These are phyloP conservation scores for Alsophila aescularia DNA, from an alignment of 2,888 invertebrate species.

Conservation along the genomic window DNA sequence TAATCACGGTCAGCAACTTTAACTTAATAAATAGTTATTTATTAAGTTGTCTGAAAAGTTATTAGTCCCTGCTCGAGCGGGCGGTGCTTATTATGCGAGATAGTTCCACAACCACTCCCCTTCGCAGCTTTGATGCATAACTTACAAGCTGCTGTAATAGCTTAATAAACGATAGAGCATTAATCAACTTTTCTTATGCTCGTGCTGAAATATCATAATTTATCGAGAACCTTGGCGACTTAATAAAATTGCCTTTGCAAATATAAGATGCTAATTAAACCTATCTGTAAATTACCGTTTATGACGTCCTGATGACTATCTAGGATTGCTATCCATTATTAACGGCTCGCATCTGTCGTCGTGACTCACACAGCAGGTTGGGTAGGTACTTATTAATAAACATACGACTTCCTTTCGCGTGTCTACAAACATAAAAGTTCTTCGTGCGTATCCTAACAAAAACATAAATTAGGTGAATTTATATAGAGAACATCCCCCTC, in stretches of 20 bases:
- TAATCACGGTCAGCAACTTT: constrained; percentile 66
- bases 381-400: constrained; percentile 68
- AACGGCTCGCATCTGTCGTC: constrained; percentile 55
- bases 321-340: constrained; percentile 64
- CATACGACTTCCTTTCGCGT: constrained; percentile 81
- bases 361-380: constrained; percentile 67
- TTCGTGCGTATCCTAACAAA: constrained; percentile 80
- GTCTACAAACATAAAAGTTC: constrained; percentile 78
- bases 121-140: constrained; percentile 26
- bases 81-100: constrained; percentile 29
- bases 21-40: constrained; percentile 62
- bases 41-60: constrained; percentile 60
- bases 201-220: constrained; percentile 33
- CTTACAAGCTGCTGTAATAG: constrained; percentile 31
- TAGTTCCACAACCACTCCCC: constrained; percentile 17
- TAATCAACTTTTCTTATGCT: constrained; percentile 37
- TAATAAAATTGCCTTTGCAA: constrained; percentile 30
- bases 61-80: constrained; percentile 39
- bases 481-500: constrained; percentile 81
- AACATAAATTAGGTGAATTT: constrained; percentile 83
- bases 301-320: constrained; percentile 57
- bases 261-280: constrained; percentile 45
- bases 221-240: constrained; percentile 7
- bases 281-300: constrained; percentile 42
- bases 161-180: constrained; percentile 35